These are phyloP conservation scores for Meiosimyza platycephala DNA, from an alignment of 2,888 invertebrate genomes.

Conservation along the genomic window DNA sequence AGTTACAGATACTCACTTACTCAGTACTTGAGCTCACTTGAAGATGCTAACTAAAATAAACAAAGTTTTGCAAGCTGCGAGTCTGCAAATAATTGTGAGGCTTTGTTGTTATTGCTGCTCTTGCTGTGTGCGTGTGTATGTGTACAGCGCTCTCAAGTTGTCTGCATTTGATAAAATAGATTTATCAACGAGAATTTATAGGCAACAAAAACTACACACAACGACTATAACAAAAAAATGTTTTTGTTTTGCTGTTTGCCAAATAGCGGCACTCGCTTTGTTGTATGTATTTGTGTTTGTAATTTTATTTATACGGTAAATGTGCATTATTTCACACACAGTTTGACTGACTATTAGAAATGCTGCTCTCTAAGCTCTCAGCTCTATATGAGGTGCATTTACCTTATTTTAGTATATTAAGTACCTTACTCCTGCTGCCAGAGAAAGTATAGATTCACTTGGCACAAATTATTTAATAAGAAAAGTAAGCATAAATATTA, in stretches of 20 bases:
- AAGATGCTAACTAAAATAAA: slow-evolving; percentile 23
- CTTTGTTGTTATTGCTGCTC: not conserved
- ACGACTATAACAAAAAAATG: slow-evolving; percentile 17
- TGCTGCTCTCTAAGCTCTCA: too few species aligned
- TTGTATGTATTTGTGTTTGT: slow-evolving; percentile 2
- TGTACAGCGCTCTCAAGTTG: slow-evolving; percentile 38
- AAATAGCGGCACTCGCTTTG: slow-evolving; percentile 43
- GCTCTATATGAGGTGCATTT: too few species aligned
- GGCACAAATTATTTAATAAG: slow-evolving; percentile 8
- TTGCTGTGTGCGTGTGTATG: not conserved
- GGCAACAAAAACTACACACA: slow-evolving; percentile 37
- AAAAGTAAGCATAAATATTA: slow-evolving; percentile 3
- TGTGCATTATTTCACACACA: too few species aligned
- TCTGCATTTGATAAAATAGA: slow-evolving; percentile 50
- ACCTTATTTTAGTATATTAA: too few species aligned
- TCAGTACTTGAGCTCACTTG: slow-evolving; percentile 34
- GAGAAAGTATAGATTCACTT: slow-evolving; percentile 1
- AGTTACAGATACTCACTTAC: slow-evolving; percentile 29
- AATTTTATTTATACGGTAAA: not conserved
- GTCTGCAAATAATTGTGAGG: slow-evolving; percentile 20
- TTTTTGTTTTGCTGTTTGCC: slow-evolving; percentile 15
- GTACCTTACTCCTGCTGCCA: too few species aligned
- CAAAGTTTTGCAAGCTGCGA: slow-evolving; percentile 23
- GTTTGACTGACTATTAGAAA: too few species aligned
- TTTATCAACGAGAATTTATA: slow-evolving; percentile 58